Base-by-base conservation (phyloP, 1,140 invertebrate genomes). In the Trichoplusia ni region DNA sequence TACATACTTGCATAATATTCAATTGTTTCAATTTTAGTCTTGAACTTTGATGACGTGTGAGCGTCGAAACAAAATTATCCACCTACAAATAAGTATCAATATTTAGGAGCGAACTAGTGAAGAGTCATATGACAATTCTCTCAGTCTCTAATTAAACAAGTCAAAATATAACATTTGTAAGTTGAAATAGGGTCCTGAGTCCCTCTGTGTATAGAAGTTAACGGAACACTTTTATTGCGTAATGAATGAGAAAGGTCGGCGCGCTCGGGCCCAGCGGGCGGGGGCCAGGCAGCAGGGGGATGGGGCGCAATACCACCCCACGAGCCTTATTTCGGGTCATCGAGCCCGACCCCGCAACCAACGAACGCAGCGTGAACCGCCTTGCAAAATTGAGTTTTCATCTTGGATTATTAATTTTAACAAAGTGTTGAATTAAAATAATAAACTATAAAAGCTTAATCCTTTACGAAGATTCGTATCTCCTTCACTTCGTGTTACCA, bases 321-420 rank as follows among this genome's bases (percentile, higher is more conserved):
- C 46, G 73, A 82, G 79, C 79, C 84, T 84, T 84, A 86, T 86
- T 86, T 86, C 82, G 84, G 82, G 84, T 83, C 84, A 84, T 84
- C 82, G 81, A 79, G 84, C 82, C 64, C 77, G 73, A 69, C 73
- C 78, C 51, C 75, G 54, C 75, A 65, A 66, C 62, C 67, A 73
- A 54, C 68, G 71, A 81, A 80, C 77, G 74, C 79, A 77, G 77
- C 61, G 51, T 74, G 65, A 74, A 77, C 68, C 75, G 71, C 77
- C 81, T 82, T 73, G 73, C 73, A 82, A 81, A 79, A 84, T 79
- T 72, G 58, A 79, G 71, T 73, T 78, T 81, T 81, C 75, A 74
- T 78, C 77, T 71, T 73, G 64, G 65, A 73, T 79, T 75, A 78
- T 69, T 79, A 72, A 77, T 73, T 79, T 70, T 63, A 72, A 73